Conservation (phyloP, 2,797 vertebrate genomes). For the Pelodytes ibericus region DNA sequence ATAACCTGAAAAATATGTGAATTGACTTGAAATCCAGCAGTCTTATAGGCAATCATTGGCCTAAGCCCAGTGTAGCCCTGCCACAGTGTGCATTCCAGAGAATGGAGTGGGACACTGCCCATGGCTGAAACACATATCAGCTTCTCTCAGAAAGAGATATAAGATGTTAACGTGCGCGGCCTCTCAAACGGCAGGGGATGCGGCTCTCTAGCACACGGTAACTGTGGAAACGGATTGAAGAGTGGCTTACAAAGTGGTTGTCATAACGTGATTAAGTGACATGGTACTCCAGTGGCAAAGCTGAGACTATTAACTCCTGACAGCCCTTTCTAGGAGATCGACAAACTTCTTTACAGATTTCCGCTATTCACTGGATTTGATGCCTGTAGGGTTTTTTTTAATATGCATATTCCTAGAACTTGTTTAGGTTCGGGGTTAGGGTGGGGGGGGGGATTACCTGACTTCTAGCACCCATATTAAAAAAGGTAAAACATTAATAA, state of each 20-base stretch:
- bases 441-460: too few species aligned
- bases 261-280: slow-evolving; percentile 59
- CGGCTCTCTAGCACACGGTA: slow-evolving; percentile 52
- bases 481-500: too few species aligned
- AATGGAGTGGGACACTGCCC: background rate
- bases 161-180: slow-evolving; percentile 35
- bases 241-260: slow-evolving; percentile 58
- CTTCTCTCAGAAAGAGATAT: slow-evolving; percentile 34
- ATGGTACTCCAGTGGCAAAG: slow-evolving; percentile 16
- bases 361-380: too few species aligned
- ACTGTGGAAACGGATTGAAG: slow-evolving; percentile 61
- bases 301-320: slow-evolving; percentile 19
- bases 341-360: too few species aligned
- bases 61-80: slow-evolving; percentile 19
- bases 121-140: slow-evolving; percentile 11
- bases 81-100: background rate
- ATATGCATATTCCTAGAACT: too few species aligned
- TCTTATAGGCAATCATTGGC: slow-evolving; percentile 2
- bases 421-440: too few species aligned
- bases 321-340: background rate
- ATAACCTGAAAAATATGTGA: background rate
- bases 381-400: too few species aligned
- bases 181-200: slow-evolving; percentile 36
- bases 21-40: background rate
- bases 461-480: too few species aligned